Evolutionary conservation across 2,113 vertebrate species (phyloP), one percentile per base, ranked within the genome.

Genomic region (Montifringilla adamsi): DNA sequence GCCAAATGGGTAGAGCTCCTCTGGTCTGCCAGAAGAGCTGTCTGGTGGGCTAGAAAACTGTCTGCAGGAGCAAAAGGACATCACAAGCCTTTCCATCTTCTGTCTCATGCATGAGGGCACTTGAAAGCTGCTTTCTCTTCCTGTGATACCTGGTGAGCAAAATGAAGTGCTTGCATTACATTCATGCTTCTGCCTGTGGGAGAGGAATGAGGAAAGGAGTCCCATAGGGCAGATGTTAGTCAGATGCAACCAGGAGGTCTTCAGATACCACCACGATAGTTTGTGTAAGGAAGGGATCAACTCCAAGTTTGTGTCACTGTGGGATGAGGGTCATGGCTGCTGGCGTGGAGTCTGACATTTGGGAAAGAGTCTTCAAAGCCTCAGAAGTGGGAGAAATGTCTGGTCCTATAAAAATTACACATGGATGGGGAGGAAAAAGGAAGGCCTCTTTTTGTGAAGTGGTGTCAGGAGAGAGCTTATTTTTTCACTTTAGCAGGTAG

Each of bases 191-290:
- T 82, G 30, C 22, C 78, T 66, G 20, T 64, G 72, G 27, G 82
- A 79, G 15, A 83, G 50, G 70, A 89, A 86, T 74, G 82, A 90
- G 52, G 60, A 84, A 83, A 85, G 33, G 33, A 63, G 20, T 90
- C 22, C 28, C 10, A 47, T 7, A 44, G 43, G 47, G 56, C 30
- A 87, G 64, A 52, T 49, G 14, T 52, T 64, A 37, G 72, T 84
- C 63, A 95, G 72, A 39, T 85, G 43, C 20, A 50, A 9, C 47
- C 62, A 23, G 24, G 44, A 88, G 5, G 33, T 75, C 63, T 88
- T 77, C 52, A 67, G 60, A 75, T 58, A 33, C 27, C 37, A 35
- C 55, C 28, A 31, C 0, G 0, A n/a, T 49, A 21, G 2, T 58
- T 70, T 17, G 17, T 49, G 24, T 64, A 37, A 76, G 53, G 55